Evolutionary conservation across 2,113 vertebrate species (phyloP), one percentile per base, ranked within the genome.

Genomic region (Ctenomys sociabilis): DNA sequence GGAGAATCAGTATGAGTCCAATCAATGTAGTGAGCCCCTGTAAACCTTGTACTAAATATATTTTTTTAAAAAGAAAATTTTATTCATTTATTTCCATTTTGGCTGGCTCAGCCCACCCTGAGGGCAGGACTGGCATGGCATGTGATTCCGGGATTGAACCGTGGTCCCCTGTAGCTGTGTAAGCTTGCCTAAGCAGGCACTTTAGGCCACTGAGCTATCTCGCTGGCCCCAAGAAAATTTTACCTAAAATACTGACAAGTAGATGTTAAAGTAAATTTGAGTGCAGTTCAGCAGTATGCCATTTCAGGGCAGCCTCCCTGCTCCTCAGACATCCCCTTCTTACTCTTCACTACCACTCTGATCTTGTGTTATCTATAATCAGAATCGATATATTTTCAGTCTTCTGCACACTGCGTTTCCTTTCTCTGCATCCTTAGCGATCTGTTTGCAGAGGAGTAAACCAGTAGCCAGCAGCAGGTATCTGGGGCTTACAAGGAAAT

Each of bases 191-290:
- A 11, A 49, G 49, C 49, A 49, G 49, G 49, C 49, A 11, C 49
- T 49, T 49, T 49, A 49, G 49, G 49, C 49, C 49, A 11, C 49
- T 49, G 49, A 49, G 49, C 49, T 49, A 49, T 49, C 49, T 9
- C 6, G 49, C 49, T 49, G 49, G 49, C 49, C 49, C 49, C 49
- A 87, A 95, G 66, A 54, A 88, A 86, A 64, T 24, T 40, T 72
- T 37, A 59, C 83, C 93, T 93, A 45, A 73, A 75, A 16, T 30
- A 37, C 4, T 57, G 13, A n/a, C 84, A 90, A 87, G 5, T 32
- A 84, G 86, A 2, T 85, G 21, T 72, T 93, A 45, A 52, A 43
- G 68, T 26, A 96, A 95, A 96, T 90, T 22, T 87, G 28, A 90
- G 54, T 75, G 59, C 66, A 70, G 82, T 12, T 61, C 32, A 72